Base-by-base conservation (phyloP, 1,140 invertebrate genomes). In the Drosophila ironensis region DNA sequence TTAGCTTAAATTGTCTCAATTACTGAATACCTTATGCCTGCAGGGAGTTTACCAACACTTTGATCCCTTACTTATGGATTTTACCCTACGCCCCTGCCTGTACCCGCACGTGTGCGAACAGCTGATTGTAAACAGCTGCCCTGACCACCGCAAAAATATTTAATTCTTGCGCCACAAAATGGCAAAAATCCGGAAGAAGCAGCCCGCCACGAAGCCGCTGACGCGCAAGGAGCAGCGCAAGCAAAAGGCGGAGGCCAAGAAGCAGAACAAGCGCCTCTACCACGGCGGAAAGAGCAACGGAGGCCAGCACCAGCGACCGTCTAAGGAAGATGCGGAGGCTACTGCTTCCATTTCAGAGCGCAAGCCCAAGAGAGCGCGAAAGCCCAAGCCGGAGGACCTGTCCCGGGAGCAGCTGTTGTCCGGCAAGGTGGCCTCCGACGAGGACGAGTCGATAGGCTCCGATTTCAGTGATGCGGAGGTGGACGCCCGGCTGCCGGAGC, bases 211-310 rank as follows among this genome's bases (percentile, higher is more conserved):
- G 4, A 88, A 88, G 30, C 56, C 77, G 2, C 25, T 89, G 0
- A 88, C 91, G 0, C 91, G 93, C 4, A 94, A 94, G 86, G 91
- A 93, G 72, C 75, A 92, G 7, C 90, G 94, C 2, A 94, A 94
- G 80, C 92, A 92, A 41, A 91, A 92, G 42, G 73, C 92, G 14
- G 71, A 90, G 35, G 91, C 92, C 28, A 94, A 94, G 73, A 90
- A 91, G 25, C 89, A 88, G 28, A 92, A 91, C 68, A 89, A 89
- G 17, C 59, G 86, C 24, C 59, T 89, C 5, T 89, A 78, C 9
- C 78, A 88, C 56, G 86, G 73, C 41, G 70, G 66, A 16, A 87
- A 76, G 68, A 70, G 61, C 1, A 68, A 89, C 14, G 87, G 87
- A 35, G 76, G 75, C 12, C 72, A 86, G 53, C 51, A 3, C 72